Conservation (phyloP, 2,797 vertebrate genomes). For the Hemibagrus guttatus region DNA sequence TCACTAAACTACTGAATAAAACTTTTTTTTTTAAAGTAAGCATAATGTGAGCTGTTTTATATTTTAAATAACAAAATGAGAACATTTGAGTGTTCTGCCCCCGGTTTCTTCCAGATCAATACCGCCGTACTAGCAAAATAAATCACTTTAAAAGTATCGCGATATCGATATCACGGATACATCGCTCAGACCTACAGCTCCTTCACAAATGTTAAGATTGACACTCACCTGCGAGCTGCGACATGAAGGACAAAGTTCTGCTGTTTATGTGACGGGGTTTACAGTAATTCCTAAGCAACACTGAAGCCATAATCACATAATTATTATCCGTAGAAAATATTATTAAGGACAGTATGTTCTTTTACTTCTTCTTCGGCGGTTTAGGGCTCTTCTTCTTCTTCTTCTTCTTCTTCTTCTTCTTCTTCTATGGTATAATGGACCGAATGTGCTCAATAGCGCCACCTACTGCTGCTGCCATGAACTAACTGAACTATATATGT, state of each 20-base stretch:
- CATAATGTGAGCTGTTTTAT: neutral
- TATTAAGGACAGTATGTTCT: neutral
- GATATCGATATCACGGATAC: neutral
- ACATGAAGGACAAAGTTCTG: neutral
- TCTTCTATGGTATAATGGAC: neutral
- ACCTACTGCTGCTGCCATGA: neutral
- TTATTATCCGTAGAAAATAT: neutral
- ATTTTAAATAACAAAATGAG: neutral
- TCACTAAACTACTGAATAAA: neutral
- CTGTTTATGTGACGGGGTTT: conserved; percentile 12
- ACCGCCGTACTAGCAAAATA: no score
- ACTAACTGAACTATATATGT: no score
- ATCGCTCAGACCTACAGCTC: no score
- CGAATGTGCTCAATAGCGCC: neutral
- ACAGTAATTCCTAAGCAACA: conserved; percentile 15
- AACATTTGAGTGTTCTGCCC: neutral
- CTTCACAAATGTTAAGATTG: neutral
- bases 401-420: neutral
- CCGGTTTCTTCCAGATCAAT: no score
- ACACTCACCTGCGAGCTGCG: conserved; percentile 36
- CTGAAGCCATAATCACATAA: conserved; percentile 33
- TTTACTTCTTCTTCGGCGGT: neutral
- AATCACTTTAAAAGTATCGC: neutral
- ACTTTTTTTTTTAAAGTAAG: neutral
- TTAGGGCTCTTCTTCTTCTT: neutral